These are phyloP conservation scores for Montipora cactus DNA, from an alignment of 64 coral and sea anemone genomes.

Conservation along the genomic window DNA sequence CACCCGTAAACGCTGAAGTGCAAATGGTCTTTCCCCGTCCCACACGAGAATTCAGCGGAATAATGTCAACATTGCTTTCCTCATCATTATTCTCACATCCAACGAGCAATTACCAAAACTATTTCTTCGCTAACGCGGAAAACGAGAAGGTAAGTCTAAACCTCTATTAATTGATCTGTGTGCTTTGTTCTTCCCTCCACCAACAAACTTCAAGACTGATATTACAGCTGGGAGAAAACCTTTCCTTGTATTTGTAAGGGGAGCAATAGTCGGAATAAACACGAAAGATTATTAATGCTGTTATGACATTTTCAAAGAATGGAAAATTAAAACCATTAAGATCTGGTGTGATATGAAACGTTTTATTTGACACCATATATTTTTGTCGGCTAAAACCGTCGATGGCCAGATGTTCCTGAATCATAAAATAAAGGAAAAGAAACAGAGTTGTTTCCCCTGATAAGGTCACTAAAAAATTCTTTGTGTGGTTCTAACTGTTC, in stretches of 20 bases:
- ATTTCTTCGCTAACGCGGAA: conserved; percentile 37
- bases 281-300: background rate
- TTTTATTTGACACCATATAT: background rate
- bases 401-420: conserved; percentile 9
- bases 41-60: conserved; percentile 35
- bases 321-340: background rate
- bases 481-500: background rate
- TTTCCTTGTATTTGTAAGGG: background rate
- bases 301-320: background rate
- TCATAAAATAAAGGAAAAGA: background rate
- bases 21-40: conserved; percentile 37
- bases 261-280: background rate
- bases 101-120: conserved; percentile 36
- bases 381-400: background rate
- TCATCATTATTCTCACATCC: conserved; percentile 36
- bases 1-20: background rate
- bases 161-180: background rate
- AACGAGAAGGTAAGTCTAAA: conserved; percentile 49
- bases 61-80: conserved; percentile 25
- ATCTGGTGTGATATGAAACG: conserved; percentile 35
- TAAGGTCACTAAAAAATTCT: background rate
- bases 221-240: background rate
- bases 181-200: no score
- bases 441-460: background rate
- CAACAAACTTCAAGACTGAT: no score